phyloP scores from a whole-genome alignment of 2,113 vertebrate genomes.

The Sinocyclocheilus rhinocerous region DNA sequence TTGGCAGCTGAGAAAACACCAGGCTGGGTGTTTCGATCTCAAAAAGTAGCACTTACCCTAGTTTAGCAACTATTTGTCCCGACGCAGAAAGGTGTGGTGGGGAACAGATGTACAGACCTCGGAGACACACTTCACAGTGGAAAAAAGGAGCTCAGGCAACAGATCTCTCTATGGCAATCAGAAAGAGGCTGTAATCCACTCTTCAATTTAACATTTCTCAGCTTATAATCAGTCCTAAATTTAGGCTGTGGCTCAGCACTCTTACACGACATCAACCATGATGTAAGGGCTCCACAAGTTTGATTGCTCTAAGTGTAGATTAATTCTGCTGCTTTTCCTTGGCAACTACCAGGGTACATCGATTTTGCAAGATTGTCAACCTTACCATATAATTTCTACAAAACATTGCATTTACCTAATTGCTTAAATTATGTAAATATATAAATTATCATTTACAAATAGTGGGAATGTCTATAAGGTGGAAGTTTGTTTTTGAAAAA shows the following conservation, averaged over 20 bases:
- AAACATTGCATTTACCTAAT: background rate
- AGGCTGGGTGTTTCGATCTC: background rate
- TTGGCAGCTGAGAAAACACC: constrained; percentile 27
- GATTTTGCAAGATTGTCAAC: background rate
- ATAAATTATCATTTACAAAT: background rate
- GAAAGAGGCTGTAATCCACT: background rate
- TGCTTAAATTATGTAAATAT: background rate
- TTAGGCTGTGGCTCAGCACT: constrained; percentile 3
- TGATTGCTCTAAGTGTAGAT: background rate
- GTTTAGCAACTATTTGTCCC: constrained; percentile 1
- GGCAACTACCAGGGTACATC: background rate
- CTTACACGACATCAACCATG: constrained; percentile 1
- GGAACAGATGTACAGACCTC: constrained; percentile 7
- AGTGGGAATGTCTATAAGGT: background rate
- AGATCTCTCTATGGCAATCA: constrained; percentile 11
- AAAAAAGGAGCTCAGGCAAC: background rate
- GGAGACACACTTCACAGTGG: background rate
- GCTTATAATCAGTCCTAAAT: constrained; percentile 31
- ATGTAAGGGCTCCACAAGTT: background rate
- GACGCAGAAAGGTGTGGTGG: background rate
- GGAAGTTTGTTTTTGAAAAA: background rate
- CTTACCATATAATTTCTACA: background rate
- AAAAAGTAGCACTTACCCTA: background rate
- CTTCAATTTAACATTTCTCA: constrained; percentile 4
- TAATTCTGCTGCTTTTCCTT: background rate